Conservation (phyloP, 1,140 invertebrate genomes). For the Asobara japonica region DNA sequence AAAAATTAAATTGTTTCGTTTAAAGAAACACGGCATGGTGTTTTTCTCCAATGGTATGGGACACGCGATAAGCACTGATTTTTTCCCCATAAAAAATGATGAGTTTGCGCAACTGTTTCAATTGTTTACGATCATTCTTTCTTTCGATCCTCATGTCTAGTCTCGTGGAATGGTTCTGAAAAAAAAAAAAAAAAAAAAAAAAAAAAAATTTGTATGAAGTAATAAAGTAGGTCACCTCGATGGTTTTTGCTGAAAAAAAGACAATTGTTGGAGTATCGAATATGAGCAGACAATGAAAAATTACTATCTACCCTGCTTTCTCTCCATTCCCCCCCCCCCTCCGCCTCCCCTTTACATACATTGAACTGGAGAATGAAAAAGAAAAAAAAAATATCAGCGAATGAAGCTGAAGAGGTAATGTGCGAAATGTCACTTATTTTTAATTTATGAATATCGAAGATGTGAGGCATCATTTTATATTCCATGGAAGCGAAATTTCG, state of each 20-base stretch:
- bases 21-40: too few relatives aligned
- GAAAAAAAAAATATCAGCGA: not conserved
- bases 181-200: too few relatives aligned
- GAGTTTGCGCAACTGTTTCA: too few relatives aligned
- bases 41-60: too few relatives aligned
- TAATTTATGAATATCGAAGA: not conserved
- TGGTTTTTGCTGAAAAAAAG: not conserved
- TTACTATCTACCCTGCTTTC: not conserved
- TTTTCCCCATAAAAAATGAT: too few relatives aligned
- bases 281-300: not conserved
- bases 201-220: not conserved
- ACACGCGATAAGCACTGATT: too few relatives aligned
- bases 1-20: too few relatives aligned
- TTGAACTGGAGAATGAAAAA: not conserved
- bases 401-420: not conserved
- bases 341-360: not conserved
- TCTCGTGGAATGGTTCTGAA: not conserved
- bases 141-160: not conserved
- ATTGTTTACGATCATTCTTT: too few relatives aligned
- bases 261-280: conserved; percentile 3
- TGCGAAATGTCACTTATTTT: not conserved
- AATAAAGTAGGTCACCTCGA: not conserved
- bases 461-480: not conserved
- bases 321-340: too few relatives aligned
- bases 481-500: too few relatives aligned